Conservation (phyloP, 2,888 invertebrate species). For the Periphyllus acericola region DNA sequence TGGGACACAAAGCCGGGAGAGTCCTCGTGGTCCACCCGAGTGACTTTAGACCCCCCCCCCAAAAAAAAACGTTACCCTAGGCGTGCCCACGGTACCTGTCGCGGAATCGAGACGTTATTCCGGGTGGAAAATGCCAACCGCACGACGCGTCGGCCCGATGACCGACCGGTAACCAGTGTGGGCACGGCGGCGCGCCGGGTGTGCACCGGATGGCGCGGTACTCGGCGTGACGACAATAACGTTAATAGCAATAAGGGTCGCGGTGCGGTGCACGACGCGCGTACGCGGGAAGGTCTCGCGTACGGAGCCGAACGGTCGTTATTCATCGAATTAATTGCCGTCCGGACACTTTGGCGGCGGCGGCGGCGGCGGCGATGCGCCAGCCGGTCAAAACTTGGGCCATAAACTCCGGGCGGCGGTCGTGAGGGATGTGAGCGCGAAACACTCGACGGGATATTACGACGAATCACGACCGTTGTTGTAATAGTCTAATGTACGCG, state of each 20-base stretch:
- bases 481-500: background rate
- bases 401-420: conserved; percentile 32
- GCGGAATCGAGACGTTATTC: too few relatives aligned
- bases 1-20: too few relatives aligned
- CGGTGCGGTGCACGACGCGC: background rate
- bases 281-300: background rate
- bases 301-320: conserved; percentile 1
- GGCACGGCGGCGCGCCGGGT: background rate
- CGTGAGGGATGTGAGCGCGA: conserved; percentile 7
- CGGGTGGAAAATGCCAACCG: too few relatives aligned
- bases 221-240: background rate
- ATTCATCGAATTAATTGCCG: conserved; percentile 51
- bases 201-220: background rate
- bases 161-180: too few relatives aligned
- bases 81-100: too few relatives aligned
- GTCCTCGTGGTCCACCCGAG: too few relatives aligned
- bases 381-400: conserved; percentile 55
- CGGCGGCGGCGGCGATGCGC: conserved; percentile 8
- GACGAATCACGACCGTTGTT: conserved; percentile 2
- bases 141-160: too few relatives aligned
- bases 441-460: conserved; percentile 30
- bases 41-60: too few relatives aligned
- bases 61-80: too few relatives aligned
- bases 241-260: background rate
- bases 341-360: conserved; percentile 29